Evolutionary conservation across 2,888 invertebrate genomes (phyloP).

Genomic region (Agrochola circellaris): DNA sequence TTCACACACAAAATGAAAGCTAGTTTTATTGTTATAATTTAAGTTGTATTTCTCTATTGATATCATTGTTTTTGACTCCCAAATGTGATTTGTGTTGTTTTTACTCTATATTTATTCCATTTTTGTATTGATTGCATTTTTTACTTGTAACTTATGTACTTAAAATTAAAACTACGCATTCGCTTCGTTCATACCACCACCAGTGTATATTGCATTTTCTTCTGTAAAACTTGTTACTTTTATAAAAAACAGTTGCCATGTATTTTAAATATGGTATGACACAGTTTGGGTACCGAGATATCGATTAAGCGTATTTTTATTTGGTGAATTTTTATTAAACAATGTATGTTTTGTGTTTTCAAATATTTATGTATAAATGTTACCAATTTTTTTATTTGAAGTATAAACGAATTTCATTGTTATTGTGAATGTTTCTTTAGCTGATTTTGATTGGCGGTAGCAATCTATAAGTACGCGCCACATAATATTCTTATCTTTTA

Average conservation of each 20-base stretch:
- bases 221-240: constrained; percentile 33
- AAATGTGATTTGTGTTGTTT: constrained; percentile 59
- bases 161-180: constrained; percentile 49
- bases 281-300: constrained; percentile 44
- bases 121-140: constrained; percentile 62
- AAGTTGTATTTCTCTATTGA: constrained; percentile 38
- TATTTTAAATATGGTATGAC: constrained; percentile 39
- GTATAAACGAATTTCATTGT: constrained; percentile 57
- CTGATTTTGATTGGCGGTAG: constrained; percentile 9
- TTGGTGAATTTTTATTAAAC: constrained; percentile 46
- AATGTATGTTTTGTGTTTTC: constrained; percentile 45
- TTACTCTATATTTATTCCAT: constrained; percentile 61
- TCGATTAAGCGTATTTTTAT: constrained; percentile 52
- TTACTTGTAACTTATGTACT: constrained; percentile 63
- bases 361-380: constrained; percentile 49
- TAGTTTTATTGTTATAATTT: background rate
- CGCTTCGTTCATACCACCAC: constrained; percentile 45
- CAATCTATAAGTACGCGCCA: constrained; percentile 1
- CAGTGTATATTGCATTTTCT: constrained; percentile 50
- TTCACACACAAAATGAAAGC: constrained; percentile 23
- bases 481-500: constrained; percentile 3
- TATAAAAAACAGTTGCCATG: constrained; percentile 55
- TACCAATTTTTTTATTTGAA: constrained; percentile 56
- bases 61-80: constrained; percentile 39
- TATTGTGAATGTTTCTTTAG: constrained; percentile 66